Base-by-base conservation (phyloP, 2,888 invertebrate species). In the Notodonta ziczac region DNA sequence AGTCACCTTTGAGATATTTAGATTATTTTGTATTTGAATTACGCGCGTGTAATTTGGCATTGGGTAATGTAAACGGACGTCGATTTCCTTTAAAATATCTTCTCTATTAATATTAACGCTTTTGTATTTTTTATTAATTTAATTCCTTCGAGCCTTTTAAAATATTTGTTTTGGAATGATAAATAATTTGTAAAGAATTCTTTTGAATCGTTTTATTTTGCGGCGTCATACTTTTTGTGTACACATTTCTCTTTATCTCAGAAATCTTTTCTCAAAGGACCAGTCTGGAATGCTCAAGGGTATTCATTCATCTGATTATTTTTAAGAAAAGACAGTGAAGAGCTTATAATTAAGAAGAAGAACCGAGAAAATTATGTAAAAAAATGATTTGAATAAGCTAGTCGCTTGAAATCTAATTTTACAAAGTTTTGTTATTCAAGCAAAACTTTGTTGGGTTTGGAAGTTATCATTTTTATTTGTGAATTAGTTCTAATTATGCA, bases 251-350 rank as follows among this genome's bases (percentile, higher is more conserved):
- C 83, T 86, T 88, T 89, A 87, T 88, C 87, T 85, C 69, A 73
- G 72, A 85, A 86, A 89, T 86, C 83, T 88, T 78, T 81, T 82
- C 83, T 87, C 86, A 90, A 89, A 91, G 86, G 86, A 81, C 84
- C 80, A 81, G 76, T 76, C 83, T 81, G 82, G 82, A 85, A 86
- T 86, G 82, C 86, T 86, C 84, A 81, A 84, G 84, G 85, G 85
- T 83, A 86, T 89, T 89, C 81, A 84, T 88, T 89, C 79, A 86
- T 88, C 84, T 85, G 84, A 89, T 88, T 89, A 87, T 88, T 83
- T 84, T 79, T 80, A 73, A 81, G 77, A 85, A 81, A 83, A 82
- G 81, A 84, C 83, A 81, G 78, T 72, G 75, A 73, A 60, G 67
- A 74, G 79, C 85, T 88, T 84, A 84, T 88, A 85, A 85, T 85